Conservation (phyloP, 2,888 invertebrate species). For the Euplexia lucipara region DNA sequence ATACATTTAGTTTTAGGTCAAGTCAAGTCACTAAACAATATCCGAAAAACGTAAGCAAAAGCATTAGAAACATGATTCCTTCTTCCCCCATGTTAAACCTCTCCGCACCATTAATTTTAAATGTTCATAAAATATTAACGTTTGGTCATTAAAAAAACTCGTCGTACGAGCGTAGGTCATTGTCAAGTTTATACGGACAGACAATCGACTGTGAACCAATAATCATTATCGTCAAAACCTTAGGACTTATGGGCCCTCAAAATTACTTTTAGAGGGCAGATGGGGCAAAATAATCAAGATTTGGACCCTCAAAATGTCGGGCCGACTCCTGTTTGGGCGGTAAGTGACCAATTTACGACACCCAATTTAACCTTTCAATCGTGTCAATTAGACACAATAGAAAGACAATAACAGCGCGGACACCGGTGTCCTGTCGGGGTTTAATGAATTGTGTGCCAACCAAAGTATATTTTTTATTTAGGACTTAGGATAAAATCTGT, state of each 20-base stretch:
- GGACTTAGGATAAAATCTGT: background rate
- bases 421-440: no score
- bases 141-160: constrained; percentile 38
- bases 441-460: no score
- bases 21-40: no score
- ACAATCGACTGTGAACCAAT: background rate
- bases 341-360: background rate
- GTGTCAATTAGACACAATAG: no score
- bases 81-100: constrained; percentile 23
- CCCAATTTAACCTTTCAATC: no score
- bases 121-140: constrained; percentile 55
- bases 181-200: constrained; percentile 38
- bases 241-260: background rate
- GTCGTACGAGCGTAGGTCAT: constrained; percentile 13
- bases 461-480: no score
- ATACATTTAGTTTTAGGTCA: no score
- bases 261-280: background rate
- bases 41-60: no score
- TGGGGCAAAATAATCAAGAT: background rate
- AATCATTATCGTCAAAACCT: background rate
- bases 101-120: constrained; percentile 38
- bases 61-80: no score
- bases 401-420: no score
- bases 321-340: background rate
- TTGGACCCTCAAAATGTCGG: background rate